Evolutionary conservation across 2,113 vertebrate genomes (phyloP).

Genomic region (Scalopus aquaticus): DNA sequence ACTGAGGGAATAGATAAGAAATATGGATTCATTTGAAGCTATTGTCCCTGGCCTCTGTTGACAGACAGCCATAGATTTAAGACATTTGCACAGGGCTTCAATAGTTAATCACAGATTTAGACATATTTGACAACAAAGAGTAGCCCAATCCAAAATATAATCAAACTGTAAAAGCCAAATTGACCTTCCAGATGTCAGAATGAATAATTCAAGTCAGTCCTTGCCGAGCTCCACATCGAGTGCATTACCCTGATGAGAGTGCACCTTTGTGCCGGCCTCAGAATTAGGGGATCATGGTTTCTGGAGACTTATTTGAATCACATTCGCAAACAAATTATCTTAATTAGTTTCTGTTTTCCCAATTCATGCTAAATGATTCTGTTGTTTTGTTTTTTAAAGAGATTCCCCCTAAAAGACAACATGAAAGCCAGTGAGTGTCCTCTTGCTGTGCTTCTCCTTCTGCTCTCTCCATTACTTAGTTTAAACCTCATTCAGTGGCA

Average conservation of each 20-base stretch:
- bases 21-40: neutral
- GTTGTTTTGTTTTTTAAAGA: too few species aligned
- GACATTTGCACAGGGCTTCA: conserved; percentile 44
- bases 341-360: conserved; percentile 58
- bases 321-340: conserved; percentile 48
- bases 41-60: neutral
- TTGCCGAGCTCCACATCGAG: neutral
- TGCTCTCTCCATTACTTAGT: neutral
- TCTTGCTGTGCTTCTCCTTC: neutral
- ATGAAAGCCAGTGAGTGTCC: neutral
- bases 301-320: conserved; percentile 56
- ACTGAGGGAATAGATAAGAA: neutral
- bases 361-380: neutral
- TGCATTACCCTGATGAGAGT: neutral
- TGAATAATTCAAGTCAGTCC: conserved; percentile 70
- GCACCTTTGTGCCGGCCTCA: neutral
- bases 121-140: conserved; percentile 46
- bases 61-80: neutral
- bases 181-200: conserved; percentile 66
- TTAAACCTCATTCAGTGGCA: neutral
- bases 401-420: neutral
- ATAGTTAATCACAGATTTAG: conserved; percentile 47
- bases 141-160: conserved; percentile 53
- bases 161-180: conserved; percentile 37
- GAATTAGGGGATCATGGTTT: neutral